A percentile compares a stretch with the other conserved stretches of the same genome.
These are phyloP conservation scores for Dipodomys merriami DNA, from an alignment of 2,113 vertebrate genomes.

Conservation along the genomic window DNA sequence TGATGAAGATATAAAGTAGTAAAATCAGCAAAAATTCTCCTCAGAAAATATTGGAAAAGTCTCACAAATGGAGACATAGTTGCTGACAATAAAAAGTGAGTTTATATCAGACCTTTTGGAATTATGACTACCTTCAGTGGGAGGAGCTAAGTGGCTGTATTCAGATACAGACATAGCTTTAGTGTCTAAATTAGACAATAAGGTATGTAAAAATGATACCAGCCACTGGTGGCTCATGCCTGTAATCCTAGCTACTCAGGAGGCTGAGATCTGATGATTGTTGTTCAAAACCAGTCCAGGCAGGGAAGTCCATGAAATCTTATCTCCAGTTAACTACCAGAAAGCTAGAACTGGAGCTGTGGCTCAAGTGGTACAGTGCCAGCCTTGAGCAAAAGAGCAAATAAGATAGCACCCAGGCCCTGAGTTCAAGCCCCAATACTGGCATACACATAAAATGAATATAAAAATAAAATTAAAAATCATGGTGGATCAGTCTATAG, in stretches of 20 bases:
- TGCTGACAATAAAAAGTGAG: constrained; percentile 47
- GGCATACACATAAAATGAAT: background rate
- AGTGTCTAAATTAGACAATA: constrained; percentile 41
- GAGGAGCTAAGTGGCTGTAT: constrained; percentile 28
- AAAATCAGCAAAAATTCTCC: constrained; percentile 25
- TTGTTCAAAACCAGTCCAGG: no score
- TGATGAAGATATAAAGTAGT: background rate
- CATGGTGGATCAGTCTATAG: constrained; percentile 42
- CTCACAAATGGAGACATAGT: background rate
- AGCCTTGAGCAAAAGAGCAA: no score
- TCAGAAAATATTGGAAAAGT: constrained; percentile 38
- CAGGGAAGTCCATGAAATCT: no score
- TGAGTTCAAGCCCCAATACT: no score
- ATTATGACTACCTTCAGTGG: constrained; percentile 3
- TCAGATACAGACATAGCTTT: background rate
- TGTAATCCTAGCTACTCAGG: no score
- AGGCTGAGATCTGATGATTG: no score
- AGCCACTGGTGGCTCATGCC: no score
- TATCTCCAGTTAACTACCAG: no score
- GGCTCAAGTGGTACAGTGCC: no score
- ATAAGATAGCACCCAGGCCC: no score
- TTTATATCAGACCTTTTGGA: constrained; percentile 21
- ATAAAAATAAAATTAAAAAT: constrained; percentile 37
- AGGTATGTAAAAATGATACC: background rate
- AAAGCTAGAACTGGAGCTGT: no score